These are phyloP conservation scores for Augochlorella aurata DNA, from an alignment of 2,888 invertebrate genomes.

Conservation along the genomic window DNA sequence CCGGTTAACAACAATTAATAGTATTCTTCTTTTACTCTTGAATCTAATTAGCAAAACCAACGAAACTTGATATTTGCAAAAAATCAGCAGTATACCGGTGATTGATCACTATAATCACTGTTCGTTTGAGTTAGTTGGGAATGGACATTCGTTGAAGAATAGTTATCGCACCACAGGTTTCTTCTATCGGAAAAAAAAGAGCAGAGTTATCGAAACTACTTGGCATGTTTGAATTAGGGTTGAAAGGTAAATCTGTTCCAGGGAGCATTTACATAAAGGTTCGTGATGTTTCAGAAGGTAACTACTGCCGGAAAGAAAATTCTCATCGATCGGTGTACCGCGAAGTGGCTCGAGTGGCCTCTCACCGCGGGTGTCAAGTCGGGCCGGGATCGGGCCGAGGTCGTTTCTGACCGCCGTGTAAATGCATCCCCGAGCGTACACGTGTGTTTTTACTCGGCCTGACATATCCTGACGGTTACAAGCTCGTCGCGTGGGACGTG, in stretches of 20 bases:
- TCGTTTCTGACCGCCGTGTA: slow-evolving; percentile 39
- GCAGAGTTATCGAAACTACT: background rate
- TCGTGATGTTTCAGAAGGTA: background rate
- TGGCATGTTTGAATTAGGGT: background rate
- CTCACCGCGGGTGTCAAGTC: slow-evolving; percentile 35
- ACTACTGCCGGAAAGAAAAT: slow-evolving; percentile 23
- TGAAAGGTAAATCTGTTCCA: background rate
- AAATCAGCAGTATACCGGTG: too few species aligned
- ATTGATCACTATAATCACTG: too few species aligned
- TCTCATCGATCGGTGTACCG: slow-evolving; percentile 42
- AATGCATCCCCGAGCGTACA: slow-evolving; percentile 47
- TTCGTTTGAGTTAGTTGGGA: too few species aligned
- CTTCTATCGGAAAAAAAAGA: background rate
- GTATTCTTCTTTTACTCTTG: too few species aligned
- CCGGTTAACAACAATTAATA: too few species aligned
- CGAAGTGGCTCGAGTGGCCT: slow-evolving; percentile 36
- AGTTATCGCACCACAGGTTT: background rate
- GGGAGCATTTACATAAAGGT: background rate
- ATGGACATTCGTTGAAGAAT: too few species aligned
- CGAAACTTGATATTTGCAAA: too few species aligned
- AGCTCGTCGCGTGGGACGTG: slow-evolving; percentile 48
- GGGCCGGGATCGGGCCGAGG: slow-evolving; percentile 6
- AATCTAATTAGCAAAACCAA: too few species aligned
- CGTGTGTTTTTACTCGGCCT: slow-evolving; percentile 48
- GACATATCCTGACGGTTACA: slow-evolving; percentile 40